These are phyloP conservation scores for Agapornis canus DNA, from an alignment of 2,797 vertebrate genomes.

Conservation along the genomic window DNA sequence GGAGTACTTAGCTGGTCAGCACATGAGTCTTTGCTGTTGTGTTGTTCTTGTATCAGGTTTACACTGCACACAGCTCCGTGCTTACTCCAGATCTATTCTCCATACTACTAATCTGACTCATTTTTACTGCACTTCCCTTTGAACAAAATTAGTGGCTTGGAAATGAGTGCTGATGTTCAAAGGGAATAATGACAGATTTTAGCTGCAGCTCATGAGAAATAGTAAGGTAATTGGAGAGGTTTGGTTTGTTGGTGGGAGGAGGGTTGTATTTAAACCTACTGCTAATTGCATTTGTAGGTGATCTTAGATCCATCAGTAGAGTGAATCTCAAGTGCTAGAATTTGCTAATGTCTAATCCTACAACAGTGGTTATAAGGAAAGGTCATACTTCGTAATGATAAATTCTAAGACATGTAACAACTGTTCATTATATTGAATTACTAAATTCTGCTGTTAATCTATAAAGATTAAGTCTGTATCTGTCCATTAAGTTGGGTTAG, in stretches of 20 bases:
- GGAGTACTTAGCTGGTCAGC: constrained; percentile 10
- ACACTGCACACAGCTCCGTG: neutral
- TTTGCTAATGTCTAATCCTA: neutral
- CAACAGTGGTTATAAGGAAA: neutral
- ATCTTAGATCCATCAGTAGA: neutral
- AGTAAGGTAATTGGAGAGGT: neutral
- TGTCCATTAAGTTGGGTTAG: constrained; percentile 49
- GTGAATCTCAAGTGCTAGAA: neutral
- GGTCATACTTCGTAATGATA: neutral
- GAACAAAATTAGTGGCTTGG: neutral
- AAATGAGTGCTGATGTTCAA: neutral
- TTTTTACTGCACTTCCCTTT: neutral
- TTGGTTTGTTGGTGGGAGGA: neutral
- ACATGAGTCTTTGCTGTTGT: neutral
- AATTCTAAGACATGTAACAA: neutral
- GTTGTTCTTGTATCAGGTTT: neutral
- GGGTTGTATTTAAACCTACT: neutral
- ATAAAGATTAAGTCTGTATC: neutral
- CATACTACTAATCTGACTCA: neutral
- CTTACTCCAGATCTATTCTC: neutral
- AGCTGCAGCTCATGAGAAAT: neutral
- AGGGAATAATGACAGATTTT: neutral
- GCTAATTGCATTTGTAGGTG: neutral
- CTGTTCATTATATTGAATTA: neutral
- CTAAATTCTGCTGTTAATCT: neutral